A percentile compares a stretch with the other conserved stretches of the same genome.
Evolutionary conservation across 2,113 vertebrate species (phyloP).

Genomic region (Limanda limanda): DNA sequence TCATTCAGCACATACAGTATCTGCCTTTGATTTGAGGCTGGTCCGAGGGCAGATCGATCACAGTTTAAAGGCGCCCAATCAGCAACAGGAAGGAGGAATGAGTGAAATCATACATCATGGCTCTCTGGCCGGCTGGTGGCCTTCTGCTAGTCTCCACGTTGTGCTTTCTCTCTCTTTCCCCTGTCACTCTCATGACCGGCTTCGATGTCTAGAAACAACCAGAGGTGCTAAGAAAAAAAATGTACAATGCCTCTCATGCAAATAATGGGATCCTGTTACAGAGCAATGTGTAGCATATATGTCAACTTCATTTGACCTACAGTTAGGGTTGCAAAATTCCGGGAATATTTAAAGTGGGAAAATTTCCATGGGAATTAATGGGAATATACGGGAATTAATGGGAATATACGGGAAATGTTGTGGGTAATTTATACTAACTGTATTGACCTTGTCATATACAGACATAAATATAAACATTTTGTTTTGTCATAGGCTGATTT

Average conservation of each 20-base stretch:
- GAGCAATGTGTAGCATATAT: not conserved
- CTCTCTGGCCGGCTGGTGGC: slow-evolving; percentile 54
- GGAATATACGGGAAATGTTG: too few species aligned
- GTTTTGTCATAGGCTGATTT: too few species aligned
- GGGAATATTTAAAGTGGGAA: too few species aligned
- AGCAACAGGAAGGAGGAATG: slow-evolving; percentile 75
- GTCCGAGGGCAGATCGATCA: slow-evolving; percentile 73
- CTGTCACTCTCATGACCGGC: slow-evolving; percentile 12
- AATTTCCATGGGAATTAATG: too few species aligned
- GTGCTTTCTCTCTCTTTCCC: slow-evolving; percentile 6
- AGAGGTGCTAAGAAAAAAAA: slow-evolving; percentile 3
- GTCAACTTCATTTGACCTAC: not conserved
- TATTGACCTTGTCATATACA: too few species aligned
- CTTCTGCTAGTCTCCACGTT: slow-evolving; percentile 45
- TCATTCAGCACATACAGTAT: slow-evolving; percentile 71
- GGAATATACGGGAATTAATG: too few species aligned
- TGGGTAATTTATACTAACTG: too few species aligned
- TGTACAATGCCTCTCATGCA: not conserved
- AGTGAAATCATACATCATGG: slow-evolving; percentile 76
- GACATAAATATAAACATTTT: too few species aligned
- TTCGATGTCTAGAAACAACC: slow-evolving; percentile 66
- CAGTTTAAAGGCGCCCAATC: slow-evolving; percentile 81
- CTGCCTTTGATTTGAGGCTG: slow-evolving; percentile 80
- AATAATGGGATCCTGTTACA: not conserved
- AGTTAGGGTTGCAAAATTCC: too few species aligned